phyloP scores from a whole-genome alignment of 2,888 invertebrate species.

The Eilema depressum region DNA sequence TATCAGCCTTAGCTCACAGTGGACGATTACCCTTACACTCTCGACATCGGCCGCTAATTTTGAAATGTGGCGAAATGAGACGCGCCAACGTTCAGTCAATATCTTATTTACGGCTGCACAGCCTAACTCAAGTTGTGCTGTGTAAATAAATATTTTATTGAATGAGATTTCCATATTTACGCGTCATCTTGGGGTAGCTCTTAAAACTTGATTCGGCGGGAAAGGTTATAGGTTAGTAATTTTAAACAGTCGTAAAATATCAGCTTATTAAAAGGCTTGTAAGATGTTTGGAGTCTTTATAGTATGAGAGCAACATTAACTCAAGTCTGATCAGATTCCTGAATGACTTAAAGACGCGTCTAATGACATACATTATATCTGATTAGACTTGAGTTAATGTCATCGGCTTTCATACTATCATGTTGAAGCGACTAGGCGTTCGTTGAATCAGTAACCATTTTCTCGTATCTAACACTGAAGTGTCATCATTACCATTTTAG shows the following conservation, averaged over 20 bases:
- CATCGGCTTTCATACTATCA: no score
- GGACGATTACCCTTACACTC: slow-evolving; percentile 36
- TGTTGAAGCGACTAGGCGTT: no score
- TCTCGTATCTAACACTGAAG: no score
- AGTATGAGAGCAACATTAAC: no score
- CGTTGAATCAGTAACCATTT: no score
- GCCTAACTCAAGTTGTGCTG: slow-evolving; percentile 39
- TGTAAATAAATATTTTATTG: slow-evolving; percentile 54
- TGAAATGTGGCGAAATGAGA: slow-evolving; percentile 69
- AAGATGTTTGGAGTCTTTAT: no score
- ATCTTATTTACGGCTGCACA: slow-evolving; percentile 46
- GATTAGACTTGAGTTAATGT: no score
- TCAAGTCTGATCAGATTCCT: no score
- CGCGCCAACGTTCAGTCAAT: slow-evolving; percentile 48
- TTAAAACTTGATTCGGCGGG: slow-evolving; percentile 14
- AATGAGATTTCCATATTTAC: slow-evolving; percentile 41
- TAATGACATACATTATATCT: no score
- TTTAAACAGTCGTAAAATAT: slow-evolving; percentile 6
- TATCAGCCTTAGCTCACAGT: background rate
- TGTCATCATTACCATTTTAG: no score
- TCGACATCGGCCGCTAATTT: slow-evolving; percentile 65
- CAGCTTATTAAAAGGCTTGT: background rate
- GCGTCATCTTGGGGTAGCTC: slow-evolving; percentile 4
- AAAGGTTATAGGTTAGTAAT: slow-evolving; percentile 7
- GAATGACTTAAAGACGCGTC: no score